A percentile compares a stretch with the other conserved stretches of the same genome.
Evolutionary conservation across 2,888 invertebrate species (phyloP).

Genomic region (Athalia circularis): DNA sequence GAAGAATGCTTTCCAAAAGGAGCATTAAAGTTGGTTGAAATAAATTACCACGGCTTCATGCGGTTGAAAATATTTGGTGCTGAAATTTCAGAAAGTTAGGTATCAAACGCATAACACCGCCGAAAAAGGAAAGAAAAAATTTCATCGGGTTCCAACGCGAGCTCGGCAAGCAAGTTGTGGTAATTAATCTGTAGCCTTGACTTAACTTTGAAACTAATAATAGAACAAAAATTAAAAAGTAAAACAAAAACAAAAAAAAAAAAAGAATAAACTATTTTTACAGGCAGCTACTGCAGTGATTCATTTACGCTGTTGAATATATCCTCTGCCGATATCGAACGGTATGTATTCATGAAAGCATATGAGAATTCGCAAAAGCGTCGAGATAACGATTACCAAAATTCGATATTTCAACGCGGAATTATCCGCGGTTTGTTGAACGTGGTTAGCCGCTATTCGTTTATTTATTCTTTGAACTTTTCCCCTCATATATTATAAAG

Average conservation of each 20-base stretch:
- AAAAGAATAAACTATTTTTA: not conserved
- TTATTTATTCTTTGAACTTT: not conserved
- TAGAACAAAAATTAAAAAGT: slow-evolving; percentile 10
- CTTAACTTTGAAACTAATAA: slow-evolving; percentile 41
- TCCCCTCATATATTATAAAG: too few species aligned
- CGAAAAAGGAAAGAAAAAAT: not conserved
- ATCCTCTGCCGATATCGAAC: not conserved
- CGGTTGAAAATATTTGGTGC: slow-evolving; percentile 39
- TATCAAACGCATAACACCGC: slow-evolving; percentile 42
- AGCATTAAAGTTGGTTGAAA: slow-evolving; percentile 19
- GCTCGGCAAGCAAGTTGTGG: slow-evolving; percentile 21
- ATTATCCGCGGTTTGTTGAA: not conserved
- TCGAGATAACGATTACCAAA: not conserved
- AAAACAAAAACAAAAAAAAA: not conserved
- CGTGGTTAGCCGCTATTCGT: not conserved
- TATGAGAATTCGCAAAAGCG: too few species aligned
- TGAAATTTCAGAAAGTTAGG: slow-evolving; percentile 37
- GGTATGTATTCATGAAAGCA: not conserved
- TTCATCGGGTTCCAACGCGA: slow-evolving; percentile 14
- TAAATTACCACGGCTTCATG: slow-evolving; percentile 25
- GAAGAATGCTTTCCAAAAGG: slow-evolving; percentile 13
- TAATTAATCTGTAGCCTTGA: slow-evolving; percentile 41
- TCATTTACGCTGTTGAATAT: slow-evolving; percentile 7
- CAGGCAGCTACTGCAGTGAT: not conserved
- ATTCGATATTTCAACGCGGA: not conserved